phyloP scores from a whole-genome alignment of 2,113 vertebrate species.

The Cyanoderma ruficeps region DNA sequence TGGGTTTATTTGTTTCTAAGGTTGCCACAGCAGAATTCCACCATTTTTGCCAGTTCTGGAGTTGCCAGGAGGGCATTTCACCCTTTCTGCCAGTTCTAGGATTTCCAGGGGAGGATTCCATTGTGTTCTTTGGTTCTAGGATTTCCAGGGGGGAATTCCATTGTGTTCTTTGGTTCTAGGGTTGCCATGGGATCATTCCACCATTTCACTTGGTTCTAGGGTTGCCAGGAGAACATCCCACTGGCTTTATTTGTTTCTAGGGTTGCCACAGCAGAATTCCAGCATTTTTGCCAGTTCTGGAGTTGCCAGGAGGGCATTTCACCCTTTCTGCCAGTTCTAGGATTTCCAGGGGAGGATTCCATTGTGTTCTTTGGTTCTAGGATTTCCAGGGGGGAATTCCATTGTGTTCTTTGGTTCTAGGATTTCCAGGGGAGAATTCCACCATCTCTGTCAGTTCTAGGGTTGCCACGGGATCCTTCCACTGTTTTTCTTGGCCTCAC shows the following conservation, averaged over 20 bases:
- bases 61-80: neutral
- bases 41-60: no score
- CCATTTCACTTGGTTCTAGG: no score
- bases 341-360: no score
- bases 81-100: neutral
- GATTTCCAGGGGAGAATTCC: neutral
- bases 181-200: neutral
- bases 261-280: neutral
- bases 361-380: neutral
- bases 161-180: neutral
- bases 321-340: no score
- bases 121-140: neutral
- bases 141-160: neutral
- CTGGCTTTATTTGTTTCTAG: neutral
- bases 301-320: no score
- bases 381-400: neutral
- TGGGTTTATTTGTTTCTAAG: neutral
- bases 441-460: neutral
- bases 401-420: fast-evolving
- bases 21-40: no score
- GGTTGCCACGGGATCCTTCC: neutral
- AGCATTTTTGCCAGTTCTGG: neutral
- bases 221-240: neutral
- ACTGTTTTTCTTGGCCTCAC: neutral
- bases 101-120: neutral